Conservation (phyloP, 1,140 invertebrate genomes). For the Patella vulgata region DNA sequence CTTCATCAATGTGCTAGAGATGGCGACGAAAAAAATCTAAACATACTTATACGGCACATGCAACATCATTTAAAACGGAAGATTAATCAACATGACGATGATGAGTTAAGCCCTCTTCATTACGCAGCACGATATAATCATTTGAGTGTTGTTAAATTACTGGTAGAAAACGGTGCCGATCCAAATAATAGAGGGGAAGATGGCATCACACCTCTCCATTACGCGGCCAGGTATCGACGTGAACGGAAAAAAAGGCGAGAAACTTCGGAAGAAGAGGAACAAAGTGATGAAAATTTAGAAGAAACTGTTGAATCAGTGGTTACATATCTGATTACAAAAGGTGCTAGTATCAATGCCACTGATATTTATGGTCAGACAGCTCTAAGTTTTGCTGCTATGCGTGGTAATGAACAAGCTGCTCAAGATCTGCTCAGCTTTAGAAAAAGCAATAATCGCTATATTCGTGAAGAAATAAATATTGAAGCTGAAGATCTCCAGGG, state of each 20-base stretch:
- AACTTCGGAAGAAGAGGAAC: slow-evolving; percentile 4
- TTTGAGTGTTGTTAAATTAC: slow-evolving; percentile 55
- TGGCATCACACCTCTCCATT: slow-evolving; percentile 65
- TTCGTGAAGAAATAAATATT: slow-evolving; percentile 29
- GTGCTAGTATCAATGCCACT: slow-evolving; percentile 65
- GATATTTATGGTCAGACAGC: slow-evolving; percentile 68
- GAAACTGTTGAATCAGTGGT: slow-evolving; percentile 50
- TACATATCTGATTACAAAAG: slow-evolving; percentile 60
- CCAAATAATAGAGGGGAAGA: slow-evolving; percentile 63
- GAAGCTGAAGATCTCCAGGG: slow-evolving; percentile 65
- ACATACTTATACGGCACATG: slow-evolving; percentile 42
- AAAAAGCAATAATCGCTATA: not conserved
- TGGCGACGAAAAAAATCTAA: slow-evolving; percentile 50
- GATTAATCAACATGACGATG: slow-evolving; percentile 64
- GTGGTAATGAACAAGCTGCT: slow-evolving; percentile 67
- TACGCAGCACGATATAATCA: slow-evolving; percentile 67
- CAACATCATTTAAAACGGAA: slow-evolving; percentile 42
- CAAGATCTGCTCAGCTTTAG: slow-evolving; percentile 57
- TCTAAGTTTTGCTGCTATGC: slow-evolving; percentile 69
- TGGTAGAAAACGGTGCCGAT: slow-evolving; percentile 65
- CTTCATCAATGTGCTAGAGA: slow-evolving; percentile 56
- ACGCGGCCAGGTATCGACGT: slow-evolving; percentile 63
- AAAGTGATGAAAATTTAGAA: slow-evolving; percentile 1
- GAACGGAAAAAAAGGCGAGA: slow-evolving; percentile 37
- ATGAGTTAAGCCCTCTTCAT: slow-evolving; percentile 63